A percentile compares a stretch with the other conserved stretches of the same genome.
Conservation (phyloP, 2,797 vertebrate genomes). For the Lateolabrax maculatus region DNA sequence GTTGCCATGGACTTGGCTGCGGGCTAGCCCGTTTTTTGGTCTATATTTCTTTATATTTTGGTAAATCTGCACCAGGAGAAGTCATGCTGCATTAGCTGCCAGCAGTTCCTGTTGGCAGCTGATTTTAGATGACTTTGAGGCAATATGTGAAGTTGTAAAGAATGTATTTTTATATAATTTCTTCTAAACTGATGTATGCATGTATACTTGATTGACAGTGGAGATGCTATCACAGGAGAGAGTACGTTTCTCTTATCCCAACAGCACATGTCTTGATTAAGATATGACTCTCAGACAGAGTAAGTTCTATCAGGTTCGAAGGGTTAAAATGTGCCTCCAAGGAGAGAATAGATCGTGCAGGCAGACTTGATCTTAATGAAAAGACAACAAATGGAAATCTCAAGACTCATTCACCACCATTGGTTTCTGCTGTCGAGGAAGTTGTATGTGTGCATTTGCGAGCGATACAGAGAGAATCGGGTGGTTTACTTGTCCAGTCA, state of each 20-base stretch:
- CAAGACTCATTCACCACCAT: neutral
- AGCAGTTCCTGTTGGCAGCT: neutral
- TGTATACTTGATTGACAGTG: neutral
- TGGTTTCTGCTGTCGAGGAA: slow-evolving; percentile 25
- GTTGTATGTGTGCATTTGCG: slow-evolving; percentile 17
- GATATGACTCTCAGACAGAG: neutral
- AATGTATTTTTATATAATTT: neutral
- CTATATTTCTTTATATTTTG: neutral
- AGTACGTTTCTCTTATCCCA: neutral
- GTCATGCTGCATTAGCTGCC: neutral
- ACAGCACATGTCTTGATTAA: neutral
- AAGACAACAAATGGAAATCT: neutral
- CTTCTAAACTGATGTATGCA: neutral
- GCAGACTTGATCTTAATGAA: neutral
- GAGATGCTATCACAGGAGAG: neutral
- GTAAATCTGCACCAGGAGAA: neutral
- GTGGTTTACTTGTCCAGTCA: slow-evolving; percentile 68
- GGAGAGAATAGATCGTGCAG: neutral
- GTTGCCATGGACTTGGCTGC: neutral
- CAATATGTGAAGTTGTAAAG: neutral
- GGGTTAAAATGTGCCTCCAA: neutral
- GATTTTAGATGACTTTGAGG: too few species aligned
- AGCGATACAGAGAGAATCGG: slow-evolving; percentile 33
- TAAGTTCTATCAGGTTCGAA: too few species aligned
- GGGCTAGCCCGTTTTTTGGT: neutral